Percentiles rank a stretch among this genome's conserved stretches.
Evolutionary conservation across 2,113 vertebrate species (phyloP).

Genomic region (Rana temporaria): DNA sequence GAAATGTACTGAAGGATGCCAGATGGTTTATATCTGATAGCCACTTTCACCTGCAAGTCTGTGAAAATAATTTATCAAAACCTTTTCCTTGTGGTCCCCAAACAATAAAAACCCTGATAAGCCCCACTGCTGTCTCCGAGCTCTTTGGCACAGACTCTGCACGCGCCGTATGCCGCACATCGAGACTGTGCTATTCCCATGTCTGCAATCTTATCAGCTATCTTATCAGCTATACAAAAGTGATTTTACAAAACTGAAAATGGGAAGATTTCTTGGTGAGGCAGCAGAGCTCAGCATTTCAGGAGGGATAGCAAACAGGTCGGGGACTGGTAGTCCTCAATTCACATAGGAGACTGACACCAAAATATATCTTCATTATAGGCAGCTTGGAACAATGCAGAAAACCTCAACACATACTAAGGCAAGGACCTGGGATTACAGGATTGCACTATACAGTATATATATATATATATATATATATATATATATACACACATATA

Average conservation of each 20-base stretch:
- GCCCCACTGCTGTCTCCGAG: conserved; percentile 26
- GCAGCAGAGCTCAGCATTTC: background rate
- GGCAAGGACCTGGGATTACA: too few species aligned
- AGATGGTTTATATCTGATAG: conserved; percentile 9
- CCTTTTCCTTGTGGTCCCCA: conserved; percentile 32
- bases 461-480: too few species aligned
- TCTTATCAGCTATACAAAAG: conserved; percentile 33
- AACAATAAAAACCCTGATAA: conserved; percentile 41
- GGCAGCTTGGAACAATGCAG: too few species aligned
- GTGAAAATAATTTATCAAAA: conserved; percentile 46
- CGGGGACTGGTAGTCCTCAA: background rate
- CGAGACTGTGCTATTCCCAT: conserved; percentile 36
- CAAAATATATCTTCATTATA: too few species aligned
- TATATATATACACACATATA: too few species aligned
- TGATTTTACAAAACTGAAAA: conserved; percentile 21
- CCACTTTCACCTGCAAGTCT: conserved; percentile 28
- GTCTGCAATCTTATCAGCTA: background rate
- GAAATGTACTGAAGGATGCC: background rate
- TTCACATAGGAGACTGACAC: background rate
- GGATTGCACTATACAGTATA: too few species aligned
- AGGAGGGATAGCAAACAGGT: background rate
- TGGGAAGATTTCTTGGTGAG: conserved; percentile 26
- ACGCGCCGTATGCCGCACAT: background rate
- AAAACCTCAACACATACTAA: too few species aligned
- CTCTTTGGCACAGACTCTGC: background rate